Evolutionary conservation across 2,113 vertebrate genomes (phyloP), one percentile per base, ranked within the genome.

Genomic region (Gasterosteus nipponicus): DNA sequence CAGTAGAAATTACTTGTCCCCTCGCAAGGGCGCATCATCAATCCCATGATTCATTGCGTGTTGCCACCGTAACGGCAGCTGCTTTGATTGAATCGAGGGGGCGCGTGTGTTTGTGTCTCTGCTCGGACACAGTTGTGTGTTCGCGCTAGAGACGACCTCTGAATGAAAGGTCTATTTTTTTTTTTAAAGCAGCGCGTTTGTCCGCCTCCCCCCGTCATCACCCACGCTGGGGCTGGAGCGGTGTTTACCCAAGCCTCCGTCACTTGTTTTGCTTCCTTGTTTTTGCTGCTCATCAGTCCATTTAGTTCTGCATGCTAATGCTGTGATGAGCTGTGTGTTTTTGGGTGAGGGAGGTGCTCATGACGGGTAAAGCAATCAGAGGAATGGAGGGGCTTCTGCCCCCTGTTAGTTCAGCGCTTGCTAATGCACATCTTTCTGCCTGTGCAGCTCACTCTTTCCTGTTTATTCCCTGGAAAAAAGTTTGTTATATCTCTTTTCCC

Each of bases 1-100:
- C 86, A 82, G 92, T 77, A 87, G 83, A 84, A 89, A 94, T 93
- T 93, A 93, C 92, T 93, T 94, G 87, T 87, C 80, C 82, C 85
- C 86, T 91, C 85, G 83, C 85, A 83, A 84, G 84, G 90, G 77
- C 72, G 38, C 64, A 64, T 81, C 71, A 80, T 94, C 90, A 90
- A 87, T 94, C 92, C 87, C 77, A 78, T 82, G 68, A 69, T 85
- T 89, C 73, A 73, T 84, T 75, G 75, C 64, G 53, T 53, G 66
- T 83, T 86, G 81, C 89, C 88, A 76, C 62, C 60, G 2, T 88
- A 76, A 82, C 77, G 69, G 38, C 89, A 91, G 60, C 56, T 83
- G 80, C 86, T 87, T 86, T 91, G 83, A 86, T 91, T 84, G 81
- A 86, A 80, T 81, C 76, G 73, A 81, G 86, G 71, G 73, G 64